Evolutionary conservation across 2,113 vertebrate genomes (phyloP).

Genomic region (Sebastes schlegelii): DNA sequence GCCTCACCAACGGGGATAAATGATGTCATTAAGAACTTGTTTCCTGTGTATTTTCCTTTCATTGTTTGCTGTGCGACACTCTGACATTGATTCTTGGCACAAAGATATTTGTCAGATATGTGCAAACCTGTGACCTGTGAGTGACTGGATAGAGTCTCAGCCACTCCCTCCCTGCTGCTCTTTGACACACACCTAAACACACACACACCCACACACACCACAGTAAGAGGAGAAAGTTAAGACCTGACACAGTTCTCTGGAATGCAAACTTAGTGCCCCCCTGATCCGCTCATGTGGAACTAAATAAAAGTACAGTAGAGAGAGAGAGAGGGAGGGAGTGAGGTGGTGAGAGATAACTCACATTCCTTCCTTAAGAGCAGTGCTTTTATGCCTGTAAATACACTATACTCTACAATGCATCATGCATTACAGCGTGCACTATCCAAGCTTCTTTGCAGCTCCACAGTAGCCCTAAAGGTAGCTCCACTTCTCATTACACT

Average conservation of each 20-base stretch:
- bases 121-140: conserved; percentile 59
- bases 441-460: conserved; percentile 9
- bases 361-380: conserved; percentile 33
- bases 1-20: not conserved
- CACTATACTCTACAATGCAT: conserved; percentile 17
- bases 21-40: not conserved
- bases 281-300: conserved; percentile 69
- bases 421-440: not conserved
- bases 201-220: conserved; percentile 11
- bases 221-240: conserved; percentile 67
- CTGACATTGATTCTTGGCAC: conserved; percentile 9
- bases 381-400: conserved; percentile 36
- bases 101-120: conserved; percentile 20
- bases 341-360: conserved; percentile 24
- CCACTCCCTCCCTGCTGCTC: conserved; percentile 41
- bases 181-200: conserved; percentile 61
- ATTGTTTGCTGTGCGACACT: conserved; percentile 9
- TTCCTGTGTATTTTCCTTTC: not conserved
- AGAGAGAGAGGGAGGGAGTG: conserved; percentile 10
- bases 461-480: conserved; percentile 38
- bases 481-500: conserved; percentile 39
- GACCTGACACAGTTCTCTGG: conserved; percentile 74
- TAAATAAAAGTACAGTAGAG: conserved; percentile 61
- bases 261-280: conserved; percentile 71
- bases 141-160: conserved; percentile 44